These are phyloP conservation scores for Hypena proboscidalis DNA, from an alignment of 2,888 invertebrate species.

Conservation along the genomic window DNA sequence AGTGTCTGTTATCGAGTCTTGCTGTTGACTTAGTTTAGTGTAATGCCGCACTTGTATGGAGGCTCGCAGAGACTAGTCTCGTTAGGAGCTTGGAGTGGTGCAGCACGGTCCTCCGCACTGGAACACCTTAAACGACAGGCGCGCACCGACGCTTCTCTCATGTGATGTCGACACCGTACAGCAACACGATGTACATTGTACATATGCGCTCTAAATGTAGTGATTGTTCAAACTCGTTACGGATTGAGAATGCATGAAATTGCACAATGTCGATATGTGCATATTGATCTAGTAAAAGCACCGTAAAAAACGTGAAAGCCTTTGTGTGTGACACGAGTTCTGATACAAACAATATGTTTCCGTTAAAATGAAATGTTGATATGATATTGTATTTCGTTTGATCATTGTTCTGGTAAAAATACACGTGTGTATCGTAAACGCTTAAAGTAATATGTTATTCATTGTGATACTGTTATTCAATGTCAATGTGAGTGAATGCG, in stretches of 20 bases:
- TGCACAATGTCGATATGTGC: conserved; percentile 75
- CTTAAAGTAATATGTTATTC: conserved; percentile 50
- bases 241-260: conserved; percentile 74
- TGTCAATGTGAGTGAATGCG: conserved; percentile 57
- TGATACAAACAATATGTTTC: conserved; percentile 40
- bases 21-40: conserved; percentile 83
- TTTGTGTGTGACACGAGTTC: conserved; percentile 60
- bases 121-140: conserved; percentile 82
- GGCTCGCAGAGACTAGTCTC: conserved; percentile 71
- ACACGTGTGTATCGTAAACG: conserved; percentile 55
- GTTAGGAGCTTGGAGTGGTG: conserved; percentile 77
- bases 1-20: conserved; percentile 79
- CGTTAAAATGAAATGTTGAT: conserved; percentile 46
- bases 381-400: conserved; percentile 43
- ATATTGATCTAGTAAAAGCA: conserved; percentile 70
- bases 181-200: conserved; percentile 81
- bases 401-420: conserved; percentile 51
- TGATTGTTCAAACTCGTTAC: conserved; percentile 68
- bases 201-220: conserved; percentile 74
- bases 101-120: conserved; percentile 72
- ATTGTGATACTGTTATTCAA: conserved; percentile 41
- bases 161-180: conserved; percentile 65
- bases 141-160: conserved; percentile 74
- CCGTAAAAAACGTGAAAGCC: conserved; percentile 61
- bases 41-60: conserved; percentile 77